Conservation (phyloP, 2,888 invertebrate genomes). For the Cantharis rufa region DNA sequence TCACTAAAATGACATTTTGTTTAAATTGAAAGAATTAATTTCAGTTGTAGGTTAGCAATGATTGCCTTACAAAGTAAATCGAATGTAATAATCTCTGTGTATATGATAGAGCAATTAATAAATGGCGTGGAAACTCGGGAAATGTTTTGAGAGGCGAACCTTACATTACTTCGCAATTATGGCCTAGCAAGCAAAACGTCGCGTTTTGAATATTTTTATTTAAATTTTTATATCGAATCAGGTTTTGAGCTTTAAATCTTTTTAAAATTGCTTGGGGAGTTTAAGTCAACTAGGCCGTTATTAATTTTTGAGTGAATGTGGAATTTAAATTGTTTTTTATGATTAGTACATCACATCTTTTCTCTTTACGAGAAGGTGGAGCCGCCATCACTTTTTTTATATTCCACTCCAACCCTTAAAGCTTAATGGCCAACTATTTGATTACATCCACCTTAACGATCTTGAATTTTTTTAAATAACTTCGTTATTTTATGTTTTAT, state of each 20-base stretch:
- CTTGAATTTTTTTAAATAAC: not conserved
- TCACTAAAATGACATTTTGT: conserved; percentile 16
- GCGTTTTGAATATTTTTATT: conserved; percentile 1
- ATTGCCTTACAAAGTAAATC: conserved; percentile 25
- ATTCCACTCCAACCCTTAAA: not conserved
- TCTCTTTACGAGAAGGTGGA: not conserved
- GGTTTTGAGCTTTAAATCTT: not conserved
- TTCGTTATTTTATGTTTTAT: not conserved
- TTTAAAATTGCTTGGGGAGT: not conserved
- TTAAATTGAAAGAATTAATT: conserved; percentile 25
- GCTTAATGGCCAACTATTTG: not conserved
- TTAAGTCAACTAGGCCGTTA: not conserved
- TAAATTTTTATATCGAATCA: not conserved
- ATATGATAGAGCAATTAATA: conserved; percentile 33
- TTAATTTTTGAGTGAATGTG: not conserved
- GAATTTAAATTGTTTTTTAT: conserved; percentile 2
- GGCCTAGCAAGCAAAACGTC: not conserved
- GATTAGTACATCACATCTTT: not conserved
- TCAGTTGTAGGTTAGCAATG: conserved; percentile 14
- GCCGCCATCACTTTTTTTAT: not conserved
- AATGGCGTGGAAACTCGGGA: conserved; percentile 32
- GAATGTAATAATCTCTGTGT: conserved; percentile 31
- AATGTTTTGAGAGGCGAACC: conserved; percentile 20
- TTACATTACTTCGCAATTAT: conserved; percentile 27
- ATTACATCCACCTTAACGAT: not conserved